Evolutionary conservation across 1,140 invertebrate species (phyloP), one percentile per base, ranked within the genome.

Genomic region (Wasmannia auropunctata): DNA sequence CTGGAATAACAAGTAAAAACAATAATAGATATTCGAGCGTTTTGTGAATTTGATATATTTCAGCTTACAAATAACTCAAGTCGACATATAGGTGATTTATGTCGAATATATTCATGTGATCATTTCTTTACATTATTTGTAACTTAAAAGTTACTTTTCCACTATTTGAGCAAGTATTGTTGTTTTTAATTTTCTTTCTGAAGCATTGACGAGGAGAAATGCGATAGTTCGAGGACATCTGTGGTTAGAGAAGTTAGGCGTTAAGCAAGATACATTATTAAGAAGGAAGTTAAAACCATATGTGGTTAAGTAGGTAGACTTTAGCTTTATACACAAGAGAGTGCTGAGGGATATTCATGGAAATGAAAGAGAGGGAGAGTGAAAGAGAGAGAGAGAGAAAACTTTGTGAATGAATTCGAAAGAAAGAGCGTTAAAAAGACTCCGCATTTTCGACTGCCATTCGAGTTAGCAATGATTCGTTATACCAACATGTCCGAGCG

Each of bases 301-400:
- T 80, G 87, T 58, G 79, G 79, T 87, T 88, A 87, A 87, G 85
- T 85, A 87, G 86, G 80, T 93, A 93, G 91, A 90, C 87, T 92
- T 92, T 92, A 93, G 93, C 91, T 93, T 93, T 93, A 89, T 93
- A 93, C 91, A 91, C 89, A 91, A 87, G 74, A 86, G 87, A 75
- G 67, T 86, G 67, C 22, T 63, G 49, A 89, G 25, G 62, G 86
- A 83, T 60, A 22, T 74, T 86, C 70, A 63, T 67, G 75, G 46
- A 86, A 60, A 67, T 51, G 40, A 76, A 63, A 79, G 49, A 58
- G 74, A 86, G 62, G 25, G 34, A 79, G 22, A 46, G 34, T 65
- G 54, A 74, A 22, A 85, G 74, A 85, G 62, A 56, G 56, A 79
- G 58, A 54, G 31, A 25, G 40, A 74, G 54, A 86, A 75, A 88